These are phyloP conservation scores for Gnathonemus longibarbis DNA, from an alignment of 2,113 vertebrate genomes.

Conservation along the genomic window DNA sequence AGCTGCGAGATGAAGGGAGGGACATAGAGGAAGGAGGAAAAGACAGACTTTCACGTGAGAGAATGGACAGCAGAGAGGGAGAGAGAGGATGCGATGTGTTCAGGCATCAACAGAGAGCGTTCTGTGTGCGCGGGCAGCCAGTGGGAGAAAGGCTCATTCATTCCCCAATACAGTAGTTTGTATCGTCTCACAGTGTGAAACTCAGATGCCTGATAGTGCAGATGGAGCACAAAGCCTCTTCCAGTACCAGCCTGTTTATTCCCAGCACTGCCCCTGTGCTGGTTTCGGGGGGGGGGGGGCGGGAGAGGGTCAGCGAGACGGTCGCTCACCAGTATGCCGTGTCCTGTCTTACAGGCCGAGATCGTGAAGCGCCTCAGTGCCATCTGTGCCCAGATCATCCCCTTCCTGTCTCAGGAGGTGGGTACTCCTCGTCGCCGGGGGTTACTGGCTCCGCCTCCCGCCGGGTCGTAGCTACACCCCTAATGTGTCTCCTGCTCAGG, in stretches of 20 bases:
- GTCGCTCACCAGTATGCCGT: background rate
- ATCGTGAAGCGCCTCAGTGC: slow-evolving; percentile 87
- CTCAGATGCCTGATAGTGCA: slow-evolving; percentile 20
- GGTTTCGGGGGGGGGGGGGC: background rate
- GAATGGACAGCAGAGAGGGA: slow-evolving; percentile 4
- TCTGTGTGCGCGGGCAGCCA: slow-evolving; percentile 14
- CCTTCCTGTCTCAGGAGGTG: slow-evolving; percentile 91
- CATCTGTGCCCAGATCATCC: slow-evolving; percentile 86
- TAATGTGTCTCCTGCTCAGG: background rate
- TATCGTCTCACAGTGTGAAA: slow-evolving; percentile 30
- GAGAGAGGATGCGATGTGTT: background rate
- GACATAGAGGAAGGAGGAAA: background rate
- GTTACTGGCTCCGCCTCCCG: background rate
- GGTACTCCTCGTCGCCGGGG: slow-evolving; percentile 34
- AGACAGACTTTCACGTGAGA: background rate
- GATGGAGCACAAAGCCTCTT: background rate
- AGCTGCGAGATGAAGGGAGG: background rate
- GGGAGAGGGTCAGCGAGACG: background rate
- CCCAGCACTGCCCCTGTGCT: background rate
- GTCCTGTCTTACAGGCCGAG: slow-evolving; percentile 67
- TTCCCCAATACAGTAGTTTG: background rate
- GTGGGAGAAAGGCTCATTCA: slow-evolving; percentile 25
- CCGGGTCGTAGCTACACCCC: background rate
- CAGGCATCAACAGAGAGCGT: background rate
- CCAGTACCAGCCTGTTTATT: background rate